Evolutionary conservation across 1,140 invertebrate species (phyloP), one percentile per base, ranked within the genome.

Genomic region (Drosophila erecta): DNA sequence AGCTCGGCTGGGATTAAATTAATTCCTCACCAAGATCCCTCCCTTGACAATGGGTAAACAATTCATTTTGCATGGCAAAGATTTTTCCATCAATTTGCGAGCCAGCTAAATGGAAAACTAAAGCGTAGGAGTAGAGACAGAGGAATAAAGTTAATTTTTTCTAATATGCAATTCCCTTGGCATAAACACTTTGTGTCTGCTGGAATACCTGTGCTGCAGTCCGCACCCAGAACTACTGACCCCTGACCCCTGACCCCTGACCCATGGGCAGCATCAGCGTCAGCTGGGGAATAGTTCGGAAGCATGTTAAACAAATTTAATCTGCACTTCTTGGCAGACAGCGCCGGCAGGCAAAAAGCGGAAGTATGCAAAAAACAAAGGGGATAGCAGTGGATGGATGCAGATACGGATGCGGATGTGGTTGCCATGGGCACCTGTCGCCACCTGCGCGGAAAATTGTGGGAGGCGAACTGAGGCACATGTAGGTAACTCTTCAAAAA

Each of bases 261-360:
- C 3, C 73, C 57, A 4, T 15, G 62, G 62, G 35, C 58, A 17
- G 58, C 62, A 66, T 66, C 64, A 50, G 24, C 64, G 60, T 79
- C 67, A 81, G 71, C 62, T 50, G 75, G 59, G 60, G 44, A 38
- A 80, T 61, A 56, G 54, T 66, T 53, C 66, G 64, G 76, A 87
- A 84, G 85, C 84, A 89, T 90, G 84, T 89, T 89, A 80, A 89
- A 78, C 84, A 89, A 89, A 89, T 89, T 89, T 89, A 89, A 89
- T 89, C 84, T 89, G 76, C 84, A 84, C 84, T 89, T 89, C 84
- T 89, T 79, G 69, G 61, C 84, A 69, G 75, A 70, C 51, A 49
- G 53, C 47, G 60, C 60, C 35, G 76, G 15, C 50, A 51, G 75
- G 54, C 57, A 60, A 54, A 49, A 75, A 78, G 61, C 61, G 64